Base-by-base conservation (phyloP, 2,888 invertebrate genomes). In the Drosophila kambysellisi region DNA sequence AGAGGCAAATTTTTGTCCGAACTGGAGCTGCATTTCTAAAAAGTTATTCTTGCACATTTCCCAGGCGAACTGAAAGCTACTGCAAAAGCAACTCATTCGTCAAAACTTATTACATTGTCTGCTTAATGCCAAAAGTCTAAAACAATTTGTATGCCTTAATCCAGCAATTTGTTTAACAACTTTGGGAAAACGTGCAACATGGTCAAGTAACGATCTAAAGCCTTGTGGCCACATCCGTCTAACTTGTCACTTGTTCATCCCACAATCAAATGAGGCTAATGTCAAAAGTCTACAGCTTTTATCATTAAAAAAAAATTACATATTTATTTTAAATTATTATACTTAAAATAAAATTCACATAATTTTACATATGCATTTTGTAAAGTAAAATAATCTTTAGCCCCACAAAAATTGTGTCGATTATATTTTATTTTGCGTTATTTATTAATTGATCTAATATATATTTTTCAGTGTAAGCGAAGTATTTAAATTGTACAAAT, bases 21-120 rank as follows among this genome's bases (percentile, higher is more conserved):
- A 32, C 41, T 54, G 52, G 57, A 57, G 32, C 33, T 66, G 43
- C 4, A 35, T 37, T 32, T 33, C 17, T 2, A 29, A 29, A 29
- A 33, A 58, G 53, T 20, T 39, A 25, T 11, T 25, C 2, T 15
- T 46, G 17, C 12, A 61, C 15, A 25, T 12, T 69, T 43, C 20
- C 0, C 25, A 43, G 30, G n/a, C 4, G n/a, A 53, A 25, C n/a
- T 8, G n/a, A 12, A 46, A n/a, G 17, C 33, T 1, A 12, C 29
- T 37, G 2, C 6, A 30, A 35, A 15, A 33, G 11, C 41, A 2
- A n/a, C 1, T 11, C 9, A 20, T 43, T 20, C 11, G 20, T 43
- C 43, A 20, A 43, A 43, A 20, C 20, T 20, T 5, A 11, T 11
- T 20, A 4, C 11, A 11, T 5, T 43, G 11, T 11, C 1, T 11